Conservation (phyloP, 1,140 invertebrate genomes). For the Holcopasites calliopsidis region DNA sequence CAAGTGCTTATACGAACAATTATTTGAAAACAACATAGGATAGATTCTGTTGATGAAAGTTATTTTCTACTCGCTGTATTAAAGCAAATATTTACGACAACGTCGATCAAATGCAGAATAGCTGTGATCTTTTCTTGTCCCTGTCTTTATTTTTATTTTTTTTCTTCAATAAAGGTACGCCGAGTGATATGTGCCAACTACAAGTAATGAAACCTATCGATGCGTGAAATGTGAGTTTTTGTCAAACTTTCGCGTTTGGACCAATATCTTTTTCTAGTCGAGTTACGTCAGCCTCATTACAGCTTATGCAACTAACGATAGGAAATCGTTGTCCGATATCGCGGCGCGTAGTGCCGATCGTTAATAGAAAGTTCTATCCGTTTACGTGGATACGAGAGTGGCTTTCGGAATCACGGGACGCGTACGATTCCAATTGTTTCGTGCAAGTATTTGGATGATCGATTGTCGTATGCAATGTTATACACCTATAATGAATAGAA, state of each 20-base stretch:
- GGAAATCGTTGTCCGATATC: slow-evolving; percentile 36
- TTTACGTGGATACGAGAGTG: slow-evolving; percentile 39
- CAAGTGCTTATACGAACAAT: too few species aligned
- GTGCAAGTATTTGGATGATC: too few species aligned
- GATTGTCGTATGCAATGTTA: too few species aligned
- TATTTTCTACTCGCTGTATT: too few species aligned
- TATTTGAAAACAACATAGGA: too few species aligned
- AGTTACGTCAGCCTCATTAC: slow-evolving; percentile 59
- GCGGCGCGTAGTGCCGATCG: slow-evolving; percentile 1
- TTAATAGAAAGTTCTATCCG: slow-evolving; percentile 42
- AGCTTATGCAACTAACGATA: slow-evolving; percentile 55
- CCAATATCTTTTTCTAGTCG: slow-evolving; percentile 48
- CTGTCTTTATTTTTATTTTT: neutral
- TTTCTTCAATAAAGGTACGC: neutral
- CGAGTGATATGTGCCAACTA: slow-evolving; percentile 22
- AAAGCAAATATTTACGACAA: too few species aligned
- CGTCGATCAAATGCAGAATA: too few species aligned
- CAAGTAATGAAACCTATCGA: slow-evolving; percentile 47
- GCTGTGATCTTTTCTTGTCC: too few species aligned
- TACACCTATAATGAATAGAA: too few species aligned
- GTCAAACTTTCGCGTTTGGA: slow-evolving; percentile 37
- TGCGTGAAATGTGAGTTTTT: slow-evolving; percentile 57
- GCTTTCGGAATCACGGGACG: neutral
- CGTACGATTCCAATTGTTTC: neutral
- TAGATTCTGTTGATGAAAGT: too few species aligned